Conservation (phyloP, 1,140 invertebrate species). For the Heterodera schachtii region DNA sequence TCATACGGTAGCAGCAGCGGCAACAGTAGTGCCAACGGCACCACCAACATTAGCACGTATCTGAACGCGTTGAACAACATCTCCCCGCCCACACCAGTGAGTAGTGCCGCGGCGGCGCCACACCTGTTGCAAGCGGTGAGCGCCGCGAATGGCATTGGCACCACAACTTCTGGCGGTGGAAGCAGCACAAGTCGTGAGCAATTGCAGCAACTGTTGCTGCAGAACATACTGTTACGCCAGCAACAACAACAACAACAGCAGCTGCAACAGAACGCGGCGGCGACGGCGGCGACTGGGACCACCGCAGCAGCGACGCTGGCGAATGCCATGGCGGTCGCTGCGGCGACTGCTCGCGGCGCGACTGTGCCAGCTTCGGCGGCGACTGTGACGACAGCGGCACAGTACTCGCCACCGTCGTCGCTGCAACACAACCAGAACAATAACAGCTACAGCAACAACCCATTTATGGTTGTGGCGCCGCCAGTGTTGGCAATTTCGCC, state of each 20-base stretch:
- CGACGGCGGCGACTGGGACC: not conserved
- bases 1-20: not conserved
- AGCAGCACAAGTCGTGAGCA: not conserved
- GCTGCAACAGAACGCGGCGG: not conserved
- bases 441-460: no score
- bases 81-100: no score
- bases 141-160: not conserved
- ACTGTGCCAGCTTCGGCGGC: not conserved
- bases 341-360: not conserved
- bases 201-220: constrained; percentile 2
- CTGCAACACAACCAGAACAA: no score
- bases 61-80: not conserved
- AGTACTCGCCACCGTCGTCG: no score
- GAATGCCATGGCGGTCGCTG: not conserved
- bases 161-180: no score
- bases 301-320: not conserved
- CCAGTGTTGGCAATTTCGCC: no score
- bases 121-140: not conserved
- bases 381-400: no score
- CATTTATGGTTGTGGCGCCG: no score
- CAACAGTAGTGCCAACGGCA: not conserved
- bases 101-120: not conserved
- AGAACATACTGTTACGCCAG: not conserved
- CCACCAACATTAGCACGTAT: not conserved
- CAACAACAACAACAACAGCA: constrained; percentile 10